Base-by-base conservation (phyloP, 2,797 vertebrate species). In the Aulostomus chinensis region DNA sequence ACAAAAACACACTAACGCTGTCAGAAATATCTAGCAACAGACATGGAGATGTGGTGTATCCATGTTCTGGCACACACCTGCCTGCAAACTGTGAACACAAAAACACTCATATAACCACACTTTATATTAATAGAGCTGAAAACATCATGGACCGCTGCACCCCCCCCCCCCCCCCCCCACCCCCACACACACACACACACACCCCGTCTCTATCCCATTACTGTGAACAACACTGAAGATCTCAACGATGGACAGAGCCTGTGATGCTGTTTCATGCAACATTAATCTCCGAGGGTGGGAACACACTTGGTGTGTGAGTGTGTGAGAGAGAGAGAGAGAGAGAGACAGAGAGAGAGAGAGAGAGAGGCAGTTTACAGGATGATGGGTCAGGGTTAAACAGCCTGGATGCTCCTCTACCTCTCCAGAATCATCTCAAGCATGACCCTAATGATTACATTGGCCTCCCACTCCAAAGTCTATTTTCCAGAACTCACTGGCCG, bases 221-320 rank as follows among this genome's bases (percentile, higher is more conserved):
- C 54, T 49, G 56, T 37, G 30, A 45, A 72, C 53, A 72, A 59
- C 78, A 41, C 63, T 56, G 58, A 68, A 32, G 64, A 66, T 73
- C 60, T 66, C 67, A n/a, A 52, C 58, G 64, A 68, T 54, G 65
- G 74, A 83, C 71, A 49, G 37, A 55, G 47, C 33, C 55, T 39
- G 29, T 47, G 72, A 78, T 72, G 68, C 67, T 64, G 87, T 87
- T 87, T 88, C 81, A 88, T 81, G 84, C 80, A 85, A 81, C 83
- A 86, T 81, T 88, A 87, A 79, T 86, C 76, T 71, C 41, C 12
- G 39, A 61, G 46, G 40, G 39, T 47, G 41, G 24, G 62, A 30
- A 58, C 48, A 53, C 35, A 29, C 33, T 35, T 61, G 41, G 51
- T 60, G 78, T 49, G 39, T 69, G 49, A 55, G 59, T 74, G 58